Evolutionary conservation across 2,888 invertebrate species (phyloP).

Genomic region (Drosophila prostipennis): DNA sequence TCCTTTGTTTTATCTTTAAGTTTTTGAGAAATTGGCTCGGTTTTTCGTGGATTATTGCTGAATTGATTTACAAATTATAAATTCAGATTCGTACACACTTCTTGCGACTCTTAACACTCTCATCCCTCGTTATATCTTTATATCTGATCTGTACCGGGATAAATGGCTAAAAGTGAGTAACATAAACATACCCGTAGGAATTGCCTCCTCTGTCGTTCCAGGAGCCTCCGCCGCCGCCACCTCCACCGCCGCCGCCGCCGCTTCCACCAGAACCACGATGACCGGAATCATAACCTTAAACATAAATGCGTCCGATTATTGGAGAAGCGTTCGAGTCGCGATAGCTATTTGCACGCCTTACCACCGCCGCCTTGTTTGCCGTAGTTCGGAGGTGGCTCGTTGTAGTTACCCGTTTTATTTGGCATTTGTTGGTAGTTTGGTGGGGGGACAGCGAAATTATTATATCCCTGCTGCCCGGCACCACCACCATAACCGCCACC

Average conservation of each 20-base stretch:
- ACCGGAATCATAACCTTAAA: constrained; percentile 81
- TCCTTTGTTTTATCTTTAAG: no score
- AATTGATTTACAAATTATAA: constrained; percentile 10
- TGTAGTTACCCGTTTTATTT: constrained; percentile 80
- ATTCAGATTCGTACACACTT: constrained; percentile 21
- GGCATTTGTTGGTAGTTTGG: constrained; percentile 82
- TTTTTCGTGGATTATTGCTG: constrained; percentile 12
- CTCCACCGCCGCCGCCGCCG: constrained; percentile 57
- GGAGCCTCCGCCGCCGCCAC: constrained; percentile 76
- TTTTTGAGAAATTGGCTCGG: constrained; percentile 13
- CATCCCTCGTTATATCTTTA: background rate
- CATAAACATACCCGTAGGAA: constrained; percentile 84
- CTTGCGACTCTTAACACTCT: constrained; percentile 5
- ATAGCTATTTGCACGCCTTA: constrained; percentile 46
- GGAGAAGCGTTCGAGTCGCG: constrained; percentile 1
- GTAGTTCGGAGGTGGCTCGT: constrained; percentile 82
- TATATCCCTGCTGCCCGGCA: constrained; percentile 79
- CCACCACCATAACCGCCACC: constrained; percentile 70
- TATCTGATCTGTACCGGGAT: constrained; percentile 5
- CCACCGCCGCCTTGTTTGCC: constrained; percentile 78
- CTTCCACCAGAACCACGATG: constrained; percentile 68
- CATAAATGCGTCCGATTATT: constrained; percentile 26
- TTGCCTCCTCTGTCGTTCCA: constrained; percentile 76
- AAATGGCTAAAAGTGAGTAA: constrained; percentile 53
- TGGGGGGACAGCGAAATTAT: constrained; percentile 83